A percentile compares a stretch with the other conserved stretches of the same genome.
Evolutionary conservation across 1,140 invertebrate genomes (phyloP).

Genomic region (Drosophila kikkawai): DNA sequence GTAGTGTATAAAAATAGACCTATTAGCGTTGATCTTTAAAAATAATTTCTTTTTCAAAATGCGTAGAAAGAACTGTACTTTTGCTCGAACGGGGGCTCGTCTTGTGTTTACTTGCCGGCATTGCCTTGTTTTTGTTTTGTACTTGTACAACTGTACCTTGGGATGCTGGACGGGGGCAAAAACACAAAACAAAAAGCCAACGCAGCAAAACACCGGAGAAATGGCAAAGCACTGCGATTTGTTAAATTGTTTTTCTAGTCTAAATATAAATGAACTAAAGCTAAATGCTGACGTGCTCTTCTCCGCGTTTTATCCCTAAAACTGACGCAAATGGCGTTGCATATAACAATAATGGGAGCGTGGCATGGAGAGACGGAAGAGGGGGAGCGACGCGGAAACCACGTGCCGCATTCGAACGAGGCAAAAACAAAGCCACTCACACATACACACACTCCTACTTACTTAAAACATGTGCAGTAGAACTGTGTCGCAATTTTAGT

Average conservation of each 20-base stretch:
- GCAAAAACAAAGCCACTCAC: conserved; percentile 20
- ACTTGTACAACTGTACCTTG: conserved; percentile 67
- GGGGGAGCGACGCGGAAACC: conserved; percentile 31
- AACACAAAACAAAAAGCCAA: conserved; percentile 22
- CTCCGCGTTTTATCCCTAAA: conserved; percentile 45
- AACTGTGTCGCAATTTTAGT: conserved; percentile 55
- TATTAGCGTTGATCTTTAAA: conserved; percentile 4
- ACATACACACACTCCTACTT: conserved; percentile 46
- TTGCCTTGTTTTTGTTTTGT: conserved; percentile 39
- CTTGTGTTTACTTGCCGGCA: conserved; percentile 25
- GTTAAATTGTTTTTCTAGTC: conserved; percentile 63
- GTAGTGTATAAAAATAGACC: background rate
- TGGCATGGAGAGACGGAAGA: background rate
- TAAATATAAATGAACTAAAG: conserved; percentile 75
- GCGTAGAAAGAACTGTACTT: conserved; percentile 26
- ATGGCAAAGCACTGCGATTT: conserved; percentile 56
- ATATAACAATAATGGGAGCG: conserved; percentile 16
- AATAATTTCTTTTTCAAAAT: conserved; percentile 1
- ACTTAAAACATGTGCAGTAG: conserved; percentile 70
- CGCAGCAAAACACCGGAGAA: conserved; percentile 28
- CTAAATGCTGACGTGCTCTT: conserved; percentile 54
- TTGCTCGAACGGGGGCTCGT: conserved; percentile 56
- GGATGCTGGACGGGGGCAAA: conserved; percentile 37
- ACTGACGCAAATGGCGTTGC: conserved; percentile 52
- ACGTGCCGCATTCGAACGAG: conserved; percentile 46